These are phyloP conservation scores for Gorsachius goisagi DNA, from an alignment of 2,113 vertebrate species.

Conservation along the genomic window DNA sequence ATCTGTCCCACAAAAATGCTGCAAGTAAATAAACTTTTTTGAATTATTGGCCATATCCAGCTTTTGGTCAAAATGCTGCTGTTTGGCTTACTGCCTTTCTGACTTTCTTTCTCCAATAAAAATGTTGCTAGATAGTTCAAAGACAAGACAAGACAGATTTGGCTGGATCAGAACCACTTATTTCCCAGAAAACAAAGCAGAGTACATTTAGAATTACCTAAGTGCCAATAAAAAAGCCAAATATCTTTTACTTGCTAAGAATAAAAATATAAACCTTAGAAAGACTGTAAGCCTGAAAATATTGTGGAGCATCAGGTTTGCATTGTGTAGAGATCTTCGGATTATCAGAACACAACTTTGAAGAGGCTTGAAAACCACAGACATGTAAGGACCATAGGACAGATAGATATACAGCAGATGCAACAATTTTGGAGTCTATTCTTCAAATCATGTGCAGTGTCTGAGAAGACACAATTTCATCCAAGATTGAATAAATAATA, in stretches of 20 bases:
- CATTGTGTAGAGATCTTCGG: not conserved
- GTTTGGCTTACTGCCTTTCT: not conserved
- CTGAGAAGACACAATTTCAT: not conserved
- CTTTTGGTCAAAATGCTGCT: not conserved
- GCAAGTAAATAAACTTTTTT: not conserved
- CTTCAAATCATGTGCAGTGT: not conserved
- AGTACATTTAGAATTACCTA: not conserved
- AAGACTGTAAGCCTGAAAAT: not conserved
- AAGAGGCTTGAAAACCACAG: not conserved
- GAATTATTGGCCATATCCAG: not conserved
- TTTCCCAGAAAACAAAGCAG: not conserved
- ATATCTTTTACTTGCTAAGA: not conserved
- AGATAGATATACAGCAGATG: not conserved
- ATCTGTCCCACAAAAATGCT: not conserved
- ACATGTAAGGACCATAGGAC: not conserved
- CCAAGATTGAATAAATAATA: no score
- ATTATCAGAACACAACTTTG: not conserved
- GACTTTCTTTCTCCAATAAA: not conserved
- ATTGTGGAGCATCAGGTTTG: not conserved
- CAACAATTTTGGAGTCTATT: not conserved
- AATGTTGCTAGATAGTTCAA: not conserved
- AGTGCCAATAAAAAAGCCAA: not conserved
- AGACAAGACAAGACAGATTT: not conserved
- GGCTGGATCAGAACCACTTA: not conserved
- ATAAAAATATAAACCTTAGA: not conserved